These are phyloP conservation scores for Arctopsyche grandis DNA, from an alignment of 1,140 invertebrate genomes.

Conservation along the genomic window DNA sequence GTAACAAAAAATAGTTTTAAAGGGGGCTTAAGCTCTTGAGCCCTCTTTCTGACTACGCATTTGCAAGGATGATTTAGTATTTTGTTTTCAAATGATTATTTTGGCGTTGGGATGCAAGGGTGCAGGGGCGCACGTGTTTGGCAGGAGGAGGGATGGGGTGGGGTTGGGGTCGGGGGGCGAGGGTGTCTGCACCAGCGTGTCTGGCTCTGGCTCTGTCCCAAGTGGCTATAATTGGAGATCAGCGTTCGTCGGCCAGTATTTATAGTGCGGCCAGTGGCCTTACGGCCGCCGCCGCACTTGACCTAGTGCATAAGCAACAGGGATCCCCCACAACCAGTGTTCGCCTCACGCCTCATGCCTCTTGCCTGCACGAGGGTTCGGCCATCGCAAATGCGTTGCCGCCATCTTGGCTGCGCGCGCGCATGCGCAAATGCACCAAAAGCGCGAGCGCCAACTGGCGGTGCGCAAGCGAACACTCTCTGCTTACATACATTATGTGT, in stretches of 20 bases:
- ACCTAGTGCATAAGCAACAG: constrained; percentile 57
- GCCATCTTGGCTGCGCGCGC: not conserved
- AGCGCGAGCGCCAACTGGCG: not conserved
- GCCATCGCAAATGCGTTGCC: not conserved
- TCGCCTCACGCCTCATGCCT: no score
- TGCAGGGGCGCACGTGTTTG: constrained; percentile 3
- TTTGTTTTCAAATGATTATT: no score
- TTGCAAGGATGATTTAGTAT: no score
- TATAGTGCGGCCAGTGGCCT: constrained; percentile 64
- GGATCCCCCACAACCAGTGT: not conserved
- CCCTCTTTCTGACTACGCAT: no score
- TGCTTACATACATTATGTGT: no score
- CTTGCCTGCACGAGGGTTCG: not conserved
- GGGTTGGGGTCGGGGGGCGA: not conserved
- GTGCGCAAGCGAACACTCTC: no score
- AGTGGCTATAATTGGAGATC: constrained; percentile 65
- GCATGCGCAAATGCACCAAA: not conserved
- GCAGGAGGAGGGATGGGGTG: not conserved
- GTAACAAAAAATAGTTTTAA: no score
- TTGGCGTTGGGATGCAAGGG: not conserved
- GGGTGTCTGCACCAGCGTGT: not conserved
- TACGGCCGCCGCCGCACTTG: constrained; percentile 61
- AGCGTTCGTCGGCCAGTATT: constrained; percentile 62
- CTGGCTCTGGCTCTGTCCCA: constrained; percentile 61
- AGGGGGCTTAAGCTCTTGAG: no score